Base-by-base conservation (phyloP, 2,113 vertebrate species). In the Gambusia affinis region DNA sequence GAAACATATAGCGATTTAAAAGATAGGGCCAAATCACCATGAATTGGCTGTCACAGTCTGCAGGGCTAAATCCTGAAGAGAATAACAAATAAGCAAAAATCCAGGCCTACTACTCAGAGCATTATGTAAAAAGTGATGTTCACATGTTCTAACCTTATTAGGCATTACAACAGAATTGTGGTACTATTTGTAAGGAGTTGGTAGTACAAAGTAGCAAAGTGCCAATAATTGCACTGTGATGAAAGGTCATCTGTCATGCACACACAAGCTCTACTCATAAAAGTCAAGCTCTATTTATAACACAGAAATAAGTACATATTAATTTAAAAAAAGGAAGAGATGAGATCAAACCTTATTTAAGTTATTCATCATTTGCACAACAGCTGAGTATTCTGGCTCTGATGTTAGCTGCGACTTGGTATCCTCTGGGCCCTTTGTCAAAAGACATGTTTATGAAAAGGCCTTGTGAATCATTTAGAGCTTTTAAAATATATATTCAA, bases 401-500 rank as follows among this genome's bases (percentile, higher is more conserved):
- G 51, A 57, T 57, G 51, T 57, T n/a, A 22, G 51, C 22, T 24
- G 51, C 10, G 24, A 57, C 51, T n/a, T 57, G 51, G n/a, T 57
- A 57, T 57, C 24, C 51, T 57, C 51, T 8, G 51, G 51, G 8
- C 22, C 51, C 8, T 6, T 57, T n/a, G 51, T 57, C 51, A n/a
- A 57, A 57, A 57, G 44, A 7, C 22, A 24, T 57, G 51, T 57
- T 24, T 22, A 57, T 57, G 51, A 57, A 57, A 57, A 24, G 22
- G 24, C 7, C 51, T n/a, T 8, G 17, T 57, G 24, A 57, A 57
- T 57, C 19, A 57, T 57, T 57, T 57, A 57, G 8, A 57, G 5
- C 22, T 74, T 70, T 73, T 70, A 65, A 83, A 54, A 67, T 68
- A 67, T 69, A 72, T 74, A 31, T 67, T 64, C 61, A 17, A 67